These are phyloP conservation scores for Halichoerus grypus DNA, from an alignment of 2,113 vertebrate genomes.

Conservation along the genomic window DNA sequence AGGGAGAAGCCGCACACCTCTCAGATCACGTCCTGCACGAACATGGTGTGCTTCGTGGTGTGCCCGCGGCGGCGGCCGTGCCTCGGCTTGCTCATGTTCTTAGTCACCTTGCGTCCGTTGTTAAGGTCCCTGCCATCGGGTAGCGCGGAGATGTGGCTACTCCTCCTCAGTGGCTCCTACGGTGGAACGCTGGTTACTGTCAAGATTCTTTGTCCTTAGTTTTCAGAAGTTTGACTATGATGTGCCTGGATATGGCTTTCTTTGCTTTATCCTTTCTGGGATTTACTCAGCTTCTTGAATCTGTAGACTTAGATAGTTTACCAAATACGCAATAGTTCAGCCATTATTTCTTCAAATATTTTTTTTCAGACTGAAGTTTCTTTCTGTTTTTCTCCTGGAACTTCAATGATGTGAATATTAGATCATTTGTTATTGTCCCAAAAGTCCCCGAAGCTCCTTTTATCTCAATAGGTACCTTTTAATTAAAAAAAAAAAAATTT, in stretches of 20 bases:
- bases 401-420: background rate
- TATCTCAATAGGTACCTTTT: background rate
- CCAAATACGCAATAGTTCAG: background rate
- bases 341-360: background rate
- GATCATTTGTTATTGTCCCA: background rate
- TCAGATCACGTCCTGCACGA: background rate
- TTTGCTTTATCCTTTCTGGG: background rate
- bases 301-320: background rate
- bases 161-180: background rate
- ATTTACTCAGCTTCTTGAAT: background rate
- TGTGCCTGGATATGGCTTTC: background rate
- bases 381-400: background rate
- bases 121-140: background rate
- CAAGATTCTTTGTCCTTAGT: background rate
- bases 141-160: background rate
- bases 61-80: background rate
- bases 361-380: background rate
- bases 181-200: background rate
- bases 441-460: background rate
- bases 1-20: background rate
- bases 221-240: background rate
- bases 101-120: background rate
- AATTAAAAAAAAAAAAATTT: background rate
- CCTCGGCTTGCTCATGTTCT: background rate
- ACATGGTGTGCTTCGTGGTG: background rate